Conservation (phyloP, 2,113 vertebrate species). For the Leptobrachium ailaonicum region DNA sequence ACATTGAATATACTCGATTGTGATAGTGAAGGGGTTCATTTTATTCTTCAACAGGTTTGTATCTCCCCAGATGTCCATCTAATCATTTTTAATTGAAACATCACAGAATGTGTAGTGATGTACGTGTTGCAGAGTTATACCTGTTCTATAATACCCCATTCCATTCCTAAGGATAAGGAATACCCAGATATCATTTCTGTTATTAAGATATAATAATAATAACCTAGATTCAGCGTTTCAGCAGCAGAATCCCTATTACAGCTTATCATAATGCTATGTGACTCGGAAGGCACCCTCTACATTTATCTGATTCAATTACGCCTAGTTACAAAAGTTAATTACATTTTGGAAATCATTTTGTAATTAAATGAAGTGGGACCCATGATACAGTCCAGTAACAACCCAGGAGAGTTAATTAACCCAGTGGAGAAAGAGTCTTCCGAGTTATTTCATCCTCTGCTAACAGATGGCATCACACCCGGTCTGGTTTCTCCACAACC, state of each 20-base stretch:
- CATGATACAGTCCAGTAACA: constrained; percentile 22
- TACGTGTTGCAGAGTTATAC: background rate
- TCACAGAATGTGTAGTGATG: too few species aligned
- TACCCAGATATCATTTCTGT: background rate
- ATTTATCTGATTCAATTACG: constrained; percentile 50
- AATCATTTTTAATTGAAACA: too few species aligned
- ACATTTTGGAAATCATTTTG: constrained; percentile 48
- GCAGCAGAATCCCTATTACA: background rate
- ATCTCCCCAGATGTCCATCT: too few species aligned
- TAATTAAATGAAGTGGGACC: constrained; percentile 40
- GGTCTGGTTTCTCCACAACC: background rate
- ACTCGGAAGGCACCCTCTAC: constrained; percentile 20
- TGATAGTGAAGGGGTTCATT: too few species aligned
- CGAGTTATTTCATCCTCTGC: background rate
- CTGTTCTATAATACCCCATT: background rate
- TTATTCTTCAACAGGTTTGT: too few species aligned
- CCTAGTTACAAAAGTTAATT: constrained; percentile 45
- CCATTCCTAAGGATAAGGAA: background rate
- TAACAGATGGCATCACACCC: background rate
- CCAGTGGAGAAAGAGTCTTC: constrained; percentile 4
- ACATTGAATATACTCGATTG: too few species aligned
- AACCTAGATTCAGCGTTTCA: background rate
- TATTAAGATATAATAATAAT: background rate
- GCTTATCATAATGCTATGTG: background rate
- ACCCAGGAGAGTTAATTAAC: constrained; percentile 21